Evolutionary conservation across 2,888 invertebrate species (phyloP), one percentile per base, ranked within the genome.

Genomic region (Pyrochroa serraticornis): DNA sequence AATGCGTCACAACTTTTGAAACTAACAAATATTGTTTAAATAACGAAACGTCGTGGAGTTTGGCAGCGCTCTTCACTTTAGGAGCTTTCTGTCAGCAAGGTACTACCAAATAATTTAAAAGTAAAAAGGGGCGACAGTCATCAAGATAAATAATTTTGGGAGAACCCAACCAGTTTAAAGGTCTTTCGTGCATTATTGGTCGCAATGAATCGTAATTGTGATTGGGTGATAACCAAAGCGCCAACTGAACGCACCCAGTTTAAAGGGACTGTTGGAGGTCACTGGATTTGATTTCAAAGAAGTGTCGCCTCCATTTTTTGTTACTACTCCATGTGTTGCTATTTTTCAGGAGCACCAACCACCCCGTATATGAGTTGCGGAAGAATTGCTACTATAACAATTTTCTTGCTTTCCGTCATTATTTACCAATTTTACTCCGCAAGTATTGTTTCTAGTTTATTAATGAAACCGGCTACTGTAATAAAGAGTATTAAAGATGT

Each of bases 401-500:
- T 73, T 8, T 68, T 75, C 22, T 48, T 73, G 13, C 58, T 74
- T 22, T 70, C 70, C 14, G 54, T 72, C 52, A 80, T 84, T 6
- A 75, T 87, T 34, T 87, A 85, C 72, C 88, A 88, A 69, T 88
- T 87, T 71, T 88, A 88, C 71, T 87, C 87, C 35, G 88, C 87
- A 1, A 85, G 84, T 42, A 84, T 88, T 47, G 86, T 88, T 1
- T 87, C 88, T 0, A 83, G 85, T 0, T 70, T 87, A 52, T 75
- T 88, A 31, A 82, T 83, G 68, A 85, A 85, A 54, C 80, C 84
- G n/a, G 82, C 84, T 0, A 85, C 83, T 58, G 83, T 81, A 32
- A 87, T 88, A 22, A 82, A 79, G 59, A 84, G 82, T 0, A 65
- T 87, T 3, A 76, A 80, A 41, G 85, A 86, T 65, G 69, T 88